These are phyloP conservation scores for Stegana nigrithorax DNA, from an alignment of 2,888 invertebrate genomes.

Conservation along the genomic window DNA sequence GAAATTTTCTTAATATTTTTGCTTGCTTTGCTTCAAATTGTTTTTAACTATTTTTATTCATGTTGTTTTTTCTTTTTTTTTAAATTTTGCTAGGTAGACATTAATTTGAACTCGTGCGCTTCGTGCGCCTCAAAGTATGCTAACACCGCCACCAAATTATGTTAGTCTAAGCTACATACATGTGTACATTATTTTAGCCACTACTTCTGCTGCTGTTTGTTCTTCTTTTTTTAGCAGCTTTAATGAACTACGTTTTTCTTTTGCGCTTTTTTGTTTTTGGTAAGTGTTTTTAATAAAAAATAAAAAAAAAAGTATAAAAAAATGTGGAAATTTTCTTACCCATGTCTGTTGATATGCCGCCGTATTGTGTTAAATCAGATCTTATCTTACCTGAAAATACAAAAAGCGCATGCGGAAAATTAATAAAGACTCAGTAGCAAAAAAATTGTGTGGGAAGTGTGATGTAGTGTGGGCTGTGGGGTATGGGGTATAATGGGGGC, in stretches of 20 bases:
- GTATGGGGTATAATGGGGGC: too few species aligned
- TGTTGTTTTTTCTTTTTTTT: too few species aligned
- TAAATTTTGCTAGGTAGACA: too few species aligned
- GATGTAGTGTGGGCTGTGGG: too few species aligned
- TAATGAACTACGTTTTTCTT: conserved; percentile 31
- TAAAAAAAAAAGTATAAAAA: conserved; percentile 46
- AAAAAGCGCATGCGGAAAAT: conserved; percentile 20
- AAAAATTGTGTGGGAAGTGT: conserved; percentile 19
- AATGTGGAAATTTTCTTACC: conserved; percentile 66
- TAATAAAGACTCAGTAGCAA: background rate
- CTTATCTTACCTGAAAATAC: conserved; percentile 65
- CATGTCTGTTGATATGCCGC: conserved; percentile 68
- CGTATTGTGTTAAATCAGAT: conserved; percentile 68
- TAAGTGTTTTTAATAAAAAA: conserved; percentile 26
- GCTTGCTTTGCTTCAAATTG: conserved; percentile 23
- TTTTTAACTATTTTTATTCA: background rate
- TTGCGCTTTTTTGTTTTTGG: too few species aligned
- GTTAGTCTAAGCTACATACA: too few species aligned
- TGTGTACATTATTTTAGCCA: too few species aligned
- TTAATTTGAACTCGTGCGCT: background rate
- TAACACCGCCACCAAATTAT: conserved; percentile 36
- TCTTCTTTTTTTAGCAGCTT: too few species aligned
- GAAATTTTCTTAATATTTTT: conserved; percentile 9
- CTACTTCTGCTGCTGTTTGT: too few species aligned
- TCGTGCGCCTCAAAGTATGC: conserved; percentile 25